Evolutionary conservation across 2,888 invertebrate species (phyloP).

Genomic region (Achlya flavicornis): DNA sequence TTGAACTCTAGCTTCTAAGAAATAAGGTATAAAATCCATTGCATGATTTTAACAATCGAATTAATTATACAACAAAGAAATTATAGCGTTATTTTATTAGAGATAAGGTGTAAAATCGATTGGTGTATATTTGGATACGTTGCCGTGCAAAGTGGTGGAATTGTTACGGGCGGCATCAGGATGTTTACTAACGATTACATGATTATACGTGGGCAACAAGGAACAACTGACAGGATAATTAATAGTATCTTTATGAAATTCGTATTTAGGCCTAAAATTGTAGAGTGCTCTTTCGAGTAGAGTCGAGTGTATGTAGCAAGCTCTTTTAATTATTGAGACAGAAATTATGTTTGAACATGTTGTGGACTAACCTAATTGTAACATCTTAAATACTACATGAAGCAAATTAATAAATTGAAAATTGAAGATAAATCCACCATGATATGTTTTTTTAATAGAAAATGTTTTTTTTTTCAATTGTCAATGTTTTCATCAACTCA

Average conservation of each 20-base stretch:
- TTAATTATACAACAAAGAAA: constrained; percentile 35
- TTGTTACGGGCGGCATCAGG: constrained; percentile 47
- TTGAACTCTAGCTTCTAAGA: constrained; percentile 27
- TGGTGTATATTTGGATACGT: constrained; percentile 6
- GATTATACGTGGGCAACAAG: constrained; percentile 28
- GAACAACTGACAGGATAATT: constrained; percentile 11
- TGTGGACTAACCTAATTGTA: no score
- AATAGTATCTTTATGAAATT: background rate
- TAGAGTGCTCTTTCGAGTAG: background rate
- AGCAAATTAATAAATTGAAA: no score
- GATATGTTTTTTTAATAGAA: no score
- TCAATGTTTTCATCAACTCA: no score
- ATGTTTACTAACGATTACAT: constrained; percentile 53
- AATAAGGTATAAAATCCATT: constrained; percentile 24
- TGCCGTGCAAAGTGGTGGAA: constrained; percentile 34
- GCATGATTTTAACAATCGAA: constrained; percentile 22
- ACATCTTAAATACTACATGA: no score
- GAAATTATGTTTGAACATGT: no score
- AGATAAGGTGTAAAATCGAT: constrained; percentile 28
- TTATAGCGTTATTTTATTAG: constrained; percentile 30
- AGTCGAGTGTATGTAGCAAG: no score
- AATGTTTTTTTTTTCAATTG: no score
- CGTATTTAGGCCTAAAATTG: background rate
- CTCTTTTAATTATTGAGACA: no score
- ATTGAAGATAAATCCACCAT: no score